Base-by-base conservation (phyloP, 2,797 vertebrate genomes). In the Danio choprae region DNA sequence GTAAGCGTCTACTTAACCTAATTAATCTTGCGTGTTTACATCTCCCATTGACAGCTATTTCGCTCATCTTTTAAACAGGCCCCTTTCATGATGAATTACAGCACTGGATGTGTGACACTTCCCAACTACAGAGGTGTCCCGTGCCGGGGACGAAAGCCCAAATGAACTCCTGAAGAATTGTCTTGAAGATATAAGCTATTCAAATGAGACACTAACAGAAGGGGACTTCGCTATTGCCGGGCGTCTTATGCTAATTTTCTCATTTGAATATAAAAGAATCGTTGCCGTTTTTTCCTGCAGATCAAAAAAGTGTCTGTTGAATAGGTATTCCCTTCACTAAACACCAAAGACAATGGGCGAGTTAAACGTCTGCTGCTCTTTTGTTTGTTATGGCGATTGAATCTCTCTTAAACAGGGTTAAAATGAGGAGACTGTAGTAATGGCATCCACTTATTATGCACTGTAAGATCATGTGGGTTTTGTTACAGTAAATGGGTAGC, bases 171-270 rank as follows among this genome's bases (percentile, higher is more conserved):
- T 84, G 71, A 88, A 90, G 90, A 86, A 68, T 85, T 87, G 90
- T 94, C 94, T 94, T 92, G 91, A 92, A 94, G 93, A 95, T 94
- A 92, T 94, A 88, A 94, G 90, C 89, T 92, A 94, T 94, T 94
- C 89, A 94, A 94, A 94, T 94, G 89, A 94, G 93, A 91, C 87
- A 86, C 90, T 91, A 90, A 94, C 91, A 90, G 90, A 91, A 90
- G 88, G 89, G 90, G 92, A 91, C 90, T 90, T 78, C 90, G 85
- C 89, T 88, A 91, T 90, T 90, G 91, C 48, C 81, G 90, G 58
- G 87, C 90, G 91, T 92, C 91, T 93, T 92, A 93, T 94, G 93
- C 93, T 94, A 94, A 94, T 94, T 89, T 92, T 89, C 92, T 94
- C 89, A 94, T 94, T 94, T 94, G 90, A 94, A 94, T 94, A 93